Base-by-base conservation (phyloP, 2,888 invertebrate species). In the Platycheirus albimanus region DNA sequence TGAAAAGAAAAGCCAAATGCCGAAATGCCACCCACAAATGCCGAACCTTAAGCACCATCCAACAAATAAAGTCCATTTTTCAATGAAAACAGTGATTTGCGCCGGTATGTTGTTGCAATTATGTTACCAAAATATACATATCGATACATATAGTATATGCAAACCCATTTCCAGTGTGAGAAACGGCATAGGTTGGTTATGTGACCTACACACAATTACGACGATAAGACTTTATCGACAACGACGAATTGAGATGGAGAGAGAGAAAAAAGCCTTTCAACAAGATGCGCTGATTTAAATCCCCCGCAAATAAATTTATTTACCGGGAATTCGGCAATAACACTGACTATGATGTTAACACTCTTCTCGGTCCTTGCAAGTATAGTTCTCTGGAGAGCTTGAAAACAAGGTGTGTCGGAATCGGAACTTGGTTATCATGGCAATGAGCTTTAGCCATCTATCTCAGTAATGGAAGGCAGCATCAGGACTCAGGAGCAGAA, bases 331-430 rank as follows among this genome's bases (percentile, higher is more conserved):
- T 43, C 63, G 49, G 13, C 70, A 70, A 80, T 75, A 70, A 69
- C 64, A 69, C 33, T 36, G 56, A 75, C 58, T 64, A 43, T 58
- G 70, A 64, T 58, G 64, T 51, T 56, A 51, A 70, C 63, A 33
- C 8, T 33, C 41, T 49, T 69, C 49, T 66, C 64, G 24, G 54
- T 63, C 17, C 6, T 38, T 49, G 64, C 70, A 70, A 80, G 56
- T 64, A n/a, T n/a, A 49, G 36, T 56, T 75, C 80, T 69, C 79
- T 11, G 15, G 79, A 74, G 79, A 74, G 63, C 41, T 69, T 30
- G 33, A 80, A 80, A 75, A 70, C 51, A 80, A 80, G 80, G 80
- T 80, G 80, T 80, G 80, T 51, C 80, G 80, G 30, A 47, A 24
- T 51, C 56, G 56, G 43, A 38, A 43, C 61, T 61, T 61, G 28